Evolutionary conservation across 2,113 vertebrate genomes (phyloP).

Genomic region (Lasiurus cinereus): DNA sequence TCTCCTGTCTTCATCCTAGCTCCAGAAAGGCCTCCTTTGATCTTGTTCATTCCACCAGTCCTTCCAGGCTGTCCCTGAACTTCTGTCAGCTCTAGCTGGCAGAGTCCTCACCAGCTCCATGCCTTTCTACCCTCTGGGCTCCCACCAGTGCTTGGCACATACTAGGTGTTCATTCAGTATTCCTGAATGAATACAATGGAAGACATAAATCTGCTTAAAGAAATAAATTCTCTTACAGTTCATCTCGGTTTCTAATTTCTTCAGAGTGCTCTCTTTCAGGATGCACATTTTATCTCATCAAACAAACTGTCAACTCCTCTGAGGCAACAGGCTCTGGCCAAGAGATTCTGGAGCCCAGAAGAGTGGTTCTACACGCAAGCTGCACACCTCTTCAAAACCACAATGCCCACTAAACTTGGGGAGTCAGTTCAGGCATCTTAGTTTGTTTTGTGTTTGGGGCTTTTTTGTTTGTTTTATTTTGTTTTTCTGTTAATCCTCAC

Average conservation of each 20-base stretch:
- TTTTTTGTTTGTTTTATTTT: no score
- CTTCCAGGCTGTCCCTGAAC: neutral
- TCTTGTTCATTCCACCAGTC: neutral
- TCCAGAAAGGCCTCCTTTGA: neutral
- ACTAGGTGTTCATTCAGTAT: neutral
- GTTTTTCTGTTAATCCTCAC: no score
- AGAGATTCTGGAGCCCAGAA: neutral
- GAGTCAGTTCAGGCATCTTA: neutral
- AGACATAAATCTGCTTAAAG: neutral
- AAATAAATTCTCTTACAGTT: neutral
- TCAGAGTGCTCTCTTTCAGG: neutral
- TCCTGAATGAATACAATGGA: neutral
- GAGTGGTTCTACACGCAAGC: neutral
- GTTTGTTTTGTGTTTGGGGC: no score
- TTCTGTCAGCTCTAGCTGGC: neutral
- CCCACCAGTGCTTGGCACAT: neutral
- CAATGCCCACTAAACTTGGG: neutral
- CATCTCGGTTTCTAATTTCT: neutral
- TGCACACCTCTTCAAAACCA: neutral
- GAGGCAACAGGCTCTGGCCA: neutral
- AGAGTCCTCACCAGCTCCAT: neutral
- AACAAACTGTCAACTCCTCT: slow-evolving; percentile 7
- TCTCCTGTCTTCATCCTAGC: neutral
- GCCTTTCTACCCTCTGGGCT: neutral
- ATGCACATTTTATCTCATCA: neutral